These are phyloP conservation scores for Trichogramma evanescens DNA, from an alignment of 2,888 invertebrate genomes.

Conservation along the genomic window DNA sequence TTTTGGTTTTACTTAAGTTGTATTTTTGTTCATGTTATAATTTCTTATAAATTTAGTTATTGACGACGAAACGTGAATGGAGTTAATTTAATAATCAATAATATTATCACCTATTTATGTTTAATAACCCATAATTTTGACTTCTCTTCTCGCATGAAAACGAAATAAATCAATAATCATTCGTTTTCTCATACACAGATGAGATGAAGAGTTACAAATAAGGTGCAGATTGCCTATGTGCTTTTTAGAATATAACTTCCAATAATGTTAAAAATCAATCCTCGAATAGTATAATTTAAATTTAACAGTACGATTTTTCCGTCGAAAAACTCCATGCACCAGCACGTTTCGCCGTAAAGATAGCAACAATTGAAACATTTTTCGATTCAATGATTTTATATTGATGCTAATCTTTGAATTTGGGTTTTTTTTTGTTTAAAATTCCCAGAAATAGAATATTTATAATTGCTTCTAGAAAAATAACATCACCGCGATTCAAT, in stretches of 20 bases:
- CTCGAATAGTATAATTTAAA: too few relatives aligned
- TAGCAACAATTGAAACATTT: slow-evolving; percentile 28
- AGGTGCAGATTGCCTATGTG: not conserved
- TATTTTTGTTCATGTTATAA: slow-evolving; percentile 1
- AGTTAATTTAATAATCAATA: slow-evolving; percentile 8
- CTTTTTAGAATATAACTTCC: not conserved
- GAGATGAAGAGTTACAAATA: not conserved
- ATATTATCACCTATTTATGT: too few relatives aligned
- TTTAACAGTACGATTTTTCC: not conserved
- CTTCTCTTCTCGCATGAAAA: not conserved
- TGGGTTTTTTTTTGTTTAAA: not conserved
- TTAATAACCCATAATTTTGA: too few relatives aligned
- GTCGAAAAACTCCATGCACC: slow-evolving; percentile 2
- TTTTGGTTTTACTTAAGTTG: slow-evolving; percentile 4
- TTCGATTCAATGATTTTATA: slow-evolving; percentile 1
- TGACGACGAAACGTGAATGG: slow-evolving; percentile 38
- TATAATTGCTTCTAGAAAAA: slow-evolving; percentile 37
- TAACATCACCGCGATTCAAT: slow-evolving; percentile 28
- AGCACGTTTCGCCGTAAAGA: slow-evolving; percentile 36
- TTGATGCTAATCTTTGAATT: not conserved
- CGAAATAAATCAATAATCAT: not conserved
- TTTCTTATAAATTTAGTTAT: slow-evolving; percentile 18
- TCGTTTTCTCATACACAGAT: not conserved
- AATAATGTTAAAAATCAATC: too few relatives aligned
- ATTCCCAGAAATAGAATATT: slow-evolving; percentile 12